Percentiles rank a stretch among this genome's conserved stretches.
Evolutionary conservation across 2,113 vertebrate species (phyloP).

Genomic region (Hippocampus comes): DNA sequence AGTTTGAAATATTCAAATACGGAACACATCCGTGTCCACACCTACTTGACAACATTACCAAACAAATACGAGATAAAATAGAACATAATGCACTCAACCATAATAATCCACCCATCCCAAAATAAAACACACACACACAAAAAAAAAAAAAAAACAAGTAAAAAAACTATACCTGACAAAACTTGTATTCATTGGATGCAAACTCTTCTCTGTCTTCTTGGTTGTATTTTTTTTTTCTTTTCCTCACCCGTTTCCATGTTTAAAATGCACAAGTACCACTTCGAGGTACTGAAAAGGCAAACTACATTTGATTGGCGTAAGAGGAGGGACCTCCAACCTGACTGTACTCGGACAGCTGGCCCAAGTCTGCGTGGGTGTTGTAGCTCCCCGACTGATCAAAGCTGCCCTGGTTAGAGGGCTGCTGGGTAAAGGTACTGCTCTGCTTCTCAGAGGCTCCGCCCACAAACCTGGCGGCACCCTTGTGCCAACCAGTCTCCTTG

Average conservation of each 20-base stretch:
- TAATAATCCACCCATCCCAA: conserved; percentile 24
- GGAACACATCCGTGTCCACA: conserved; percentile 54
- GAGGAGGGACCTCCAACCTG: conserved; percentile 85
- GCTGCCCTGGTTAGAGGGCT: conserved; percentile 79
- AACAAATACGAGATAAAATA: conserved; percentile 37
- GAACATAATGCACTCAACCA: not conserved
- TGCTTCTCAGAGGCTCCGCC: conserved; percentile 82
- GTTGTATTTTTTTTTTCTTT: not conserved
- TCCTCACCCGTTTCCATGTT: conserved; percentile 40
- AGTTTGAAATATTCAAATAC: conserved; percentile 68
- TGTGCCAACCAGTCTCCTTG: conserved; percentile 96
- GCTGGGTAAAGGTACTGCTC: conserved; percentile 78
- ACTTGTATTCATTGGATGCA: not conserved
- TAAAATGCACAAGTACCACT: conserved; percentile 38
- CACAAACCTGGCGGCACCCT: conserved; percentile 78
- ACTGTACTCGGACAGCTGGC: conserved; percentile 77
- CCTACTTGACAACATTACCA: conserved; percentile 58
- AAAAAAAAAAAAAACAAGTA: conserved; percentile 66
- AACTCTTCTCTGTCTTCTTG: not conserved
- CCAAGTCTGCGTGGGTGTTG: conserved; percentile 72
- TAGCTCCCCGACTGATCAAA: conserved; percentile 81
- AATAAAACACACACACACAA: conserved; percentile 29
- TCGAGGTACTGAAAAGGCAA: conserved; percentile 8
- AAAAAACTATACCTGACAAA: conserved; percentile 53
- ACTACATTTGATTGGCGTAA: conserved; percentile 87